Conservation (phyloP, 1,140 invertebrate genomes). For the Lepidurus arcticus region DNA sequence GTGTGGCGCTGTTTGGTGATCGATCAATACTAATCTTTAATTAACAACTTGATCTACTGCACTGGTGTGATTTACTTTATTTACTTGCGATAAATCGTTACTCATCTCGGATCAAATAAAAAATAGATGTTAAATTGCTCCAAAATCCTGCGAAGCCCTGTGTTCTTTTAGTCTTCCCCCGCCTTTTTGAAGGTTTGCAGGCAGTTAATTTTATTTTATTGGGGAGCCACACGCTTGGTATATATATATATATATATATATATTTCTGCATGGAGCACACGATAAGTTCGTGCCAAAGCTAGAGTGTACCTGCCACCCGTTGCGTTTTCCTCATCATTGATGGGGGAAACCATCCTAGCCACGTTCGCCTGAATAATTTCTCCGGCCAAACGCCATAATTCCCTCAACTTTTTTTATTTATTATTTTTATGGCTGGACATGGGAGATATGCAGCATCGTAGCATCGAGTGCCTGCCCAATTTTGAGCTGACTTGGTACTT, state of each 20-base stretch:
- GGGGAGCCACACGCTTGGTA: too few relatives aligned
- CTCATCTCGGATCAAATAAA: too few relatives aligned
- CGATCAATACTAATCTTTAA: not conserved
- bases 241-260: too few relatives aligned
- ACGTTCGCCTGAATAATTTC: not conserved
- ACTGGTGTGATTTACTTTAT: not conserved
- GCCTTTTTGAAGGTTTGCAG: too few relatives aligned
- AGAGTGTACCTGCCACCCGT: conserved; percentile 2
- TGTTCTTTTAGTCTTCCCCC: too few relatives aligned
- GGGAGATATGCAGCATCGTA: not conserved
- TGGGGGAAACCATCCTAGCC: not conserved
- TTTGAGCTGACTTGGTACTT: not conserved
- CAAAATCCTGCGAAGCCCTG: too few relatives aligned
- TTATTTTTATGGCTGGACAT: not conserved
- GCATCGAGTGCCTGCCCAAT: not conserved
- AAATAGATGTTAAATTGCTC: too few relatives aligned
- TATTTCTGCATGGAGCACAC: too few relatives aligned
- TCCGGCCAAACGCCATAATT: conserved; percentile 6
- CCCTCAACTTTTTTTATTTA: not conserved
- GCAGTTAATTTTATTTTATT: too few relatives aligned
- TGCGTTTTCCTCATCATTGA: not conserved
- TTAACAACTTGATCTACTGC: not conserved
- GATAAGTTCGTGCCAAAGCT: not conserved
- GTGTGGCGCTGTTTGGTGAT: too few relatives aligned
- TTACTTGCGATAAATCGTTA: too few relatives aligned